Conservation (phyloP, 1,140 invertebrate species). For the Leptestheria dahalacensis region DNA sequence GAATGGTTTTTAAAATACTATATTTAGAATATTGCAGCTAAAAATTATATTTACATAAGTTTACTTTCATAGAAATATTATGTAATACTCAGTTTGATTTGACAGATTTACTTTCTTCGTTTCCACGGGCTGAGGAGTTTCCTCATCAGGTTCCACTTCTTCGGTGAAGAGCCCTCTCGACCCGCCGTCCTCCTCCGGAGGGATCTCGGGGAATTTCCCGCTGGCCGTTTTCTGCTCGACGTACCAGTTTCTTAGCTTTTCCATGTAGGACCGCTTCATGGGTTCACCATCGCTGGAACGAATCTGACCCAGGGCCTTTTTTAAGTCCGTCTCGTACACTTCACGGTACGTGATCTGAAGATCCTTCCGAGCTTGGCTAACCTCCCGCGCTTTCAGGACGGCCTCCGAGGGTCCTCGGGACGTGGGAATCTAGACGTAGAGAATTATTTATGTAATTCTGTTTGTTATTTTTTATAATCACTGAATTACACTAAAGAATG, state of each 20-base stretch:
- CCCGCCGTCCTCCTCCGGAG: constrained; percentile 74
- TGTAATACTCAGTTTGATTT: constrained; percentile 9
- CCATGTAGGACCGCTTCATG: constrained; percentile 44
- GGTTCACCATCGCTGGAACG: constrained; percentile 40
- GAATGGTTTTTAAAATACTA: too few species aligned
- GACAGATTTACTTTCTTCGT: not conserved
- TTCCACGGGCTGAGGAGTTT: not conserved
- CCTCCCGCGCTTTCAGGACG: not conserved
- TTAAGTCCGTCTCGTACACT: not conserved
- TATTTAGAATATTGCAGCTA: too few species aligned
- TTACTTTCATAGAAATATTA: too few species aligned
- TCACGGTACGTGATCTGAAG: not conserved
- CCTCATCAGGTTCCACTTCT: not conserved
- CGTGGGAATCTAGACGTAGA: not conserved
- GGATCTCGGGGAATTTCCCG: constrained; percentile 78
- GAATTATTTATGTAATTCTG: not conserved
- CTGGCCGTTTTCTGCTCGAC: constrained; percentile 48
- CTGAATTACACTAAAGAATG: not conserved
- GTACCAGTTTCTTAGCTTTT: constrained; percentile 73
- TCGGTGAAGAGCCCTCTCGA: constrained; percentile 55
- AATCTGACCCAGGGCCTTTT: not conserved
- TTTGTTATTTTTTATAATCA: not conserved
- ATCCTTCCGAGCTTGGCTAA: too few species aligned
- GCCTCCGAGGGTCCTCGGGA: not conserved
- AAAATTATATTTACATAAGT: too few species aligned